These are phyloP conservation scores for Yponomeuta cagnagella DNA, from an alignment of 2,888 invertebrate genomes.

Conservation along the genomic window DNA sequence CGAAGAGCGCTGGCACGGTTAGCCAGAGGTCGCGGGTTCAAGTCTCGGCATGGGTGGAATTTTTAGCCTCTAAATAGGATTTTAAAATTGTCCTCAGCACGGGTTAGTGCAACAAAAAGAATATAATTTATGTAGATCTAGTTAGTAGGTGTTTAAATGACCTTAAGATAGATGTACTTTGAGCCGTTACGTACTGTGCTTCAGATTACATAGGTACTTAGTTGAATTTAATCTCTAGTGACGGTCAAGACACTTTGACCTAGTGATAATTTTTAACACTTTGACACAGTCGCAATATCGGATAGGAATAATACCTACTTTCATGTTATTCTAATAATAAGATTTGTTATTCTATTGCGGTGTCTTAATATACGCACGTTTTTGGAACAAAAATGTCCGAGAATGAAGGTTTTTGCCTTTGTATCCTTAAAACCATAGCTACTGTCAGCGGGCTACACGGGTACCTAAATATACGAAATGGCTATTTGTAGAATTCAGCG, in stretches of 20 bases:
- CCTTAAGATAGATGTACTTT: not conserved
- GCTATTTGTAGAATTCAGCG: too few species aligned
- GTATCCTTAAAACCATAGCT: too few species aligned
- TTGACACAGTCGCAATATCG: not conserved
- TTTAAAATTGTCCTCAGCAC: too few species aligned
- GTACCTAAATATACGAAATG: too few species aligned
- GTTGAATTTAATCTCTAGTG: not conserved
- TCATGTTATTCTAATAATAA: not conserved
- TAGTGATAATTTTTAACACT: not conserved
- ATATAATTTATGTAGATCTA: not conserved
- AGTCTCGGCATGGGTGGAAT: too few species aligned
- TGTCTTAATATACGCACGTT: not conserved
- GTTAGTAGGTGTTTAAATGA: not conserved
- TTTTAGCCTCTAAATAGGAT: too few species aligned
- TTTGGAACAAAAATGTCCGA: too few species aligned
- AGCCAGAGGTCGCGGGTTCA: too few species aligned
- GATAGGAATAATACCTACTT: not conserved
- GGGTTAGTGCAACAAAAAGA: too few species aligned
- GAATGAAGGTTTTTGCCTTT: too few species aligned
- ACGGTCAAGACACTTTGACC: not conserved
- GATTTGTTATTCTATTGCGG: not conserved
- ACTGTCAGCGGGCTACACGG: too few species aligned
- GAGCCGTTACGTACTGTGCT: not conserved
- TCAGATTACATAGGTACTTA: not conserved
- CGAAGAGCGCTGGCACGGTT: too few species aligned